Evolutionary conservation across 35 echinoderm and acorn worm genomes (phyloP).

Genomic region (Chiridota heheva): DNA sequence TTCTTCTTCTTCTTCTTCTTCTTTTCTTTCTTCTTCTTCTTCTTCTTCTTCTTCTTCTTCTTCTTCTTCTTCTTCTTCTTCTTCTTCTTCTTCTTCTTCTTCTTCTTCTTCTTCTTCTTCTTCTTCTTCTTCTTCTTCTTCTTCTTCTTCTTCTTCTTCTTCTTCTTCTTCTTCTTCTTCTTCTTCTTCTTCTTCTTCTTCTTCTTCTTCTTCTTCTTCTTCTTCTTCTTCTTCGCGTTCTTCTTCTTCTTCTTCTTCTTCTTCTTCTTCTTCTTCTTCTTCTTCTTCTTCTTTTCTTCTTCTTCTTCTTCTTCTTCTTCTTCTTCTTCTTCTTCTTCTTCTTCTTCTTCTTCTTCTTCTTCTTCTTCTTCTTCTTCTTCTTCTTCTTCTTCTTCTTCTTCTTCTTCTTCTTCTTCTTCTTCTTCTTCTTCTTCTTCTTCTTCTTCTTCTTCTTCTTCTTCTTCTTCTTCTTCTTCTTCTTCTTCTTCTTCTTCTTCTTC

Average conservation of each 20-base stretch:
- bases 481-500: too few relatives aligned
- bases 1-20: constrained; percentile 18
- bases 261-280: neutral
- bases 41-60: constrained; percentile 4
- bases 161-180: neutral
- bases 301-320: constrained; percentile 6
- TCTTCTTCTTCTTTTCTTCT: constrained; percentile 5
- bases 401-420: constrained; percentile 5
- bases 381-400: constrained; percentile 6
- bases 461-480: too few relatives aligned
- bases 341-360: constrained; percentile 6
- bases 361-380: constrained; percentile 6
- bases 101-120: constrained; percentile 1
- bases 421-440: too few relatives aligned
- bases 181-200: neutral
- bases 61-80: neutral
- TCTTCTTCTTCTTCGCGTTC: too few relatives aligned
- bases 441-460: too few relatives aligned
- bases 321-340: constrained; percentile 6
- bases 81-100: neutral
- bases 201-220: neutral
- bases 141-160: neutral
- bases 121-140: neutral
- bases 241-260: too few relatives aligned
- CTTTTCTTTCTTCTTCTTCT: constrained; percentile 9